These are phyloP conservation scores for Zosterops hypoxanthus DNA, from an alignment of 2,113 vertebrate genomes.

Conservation along the genomic window DNA sequence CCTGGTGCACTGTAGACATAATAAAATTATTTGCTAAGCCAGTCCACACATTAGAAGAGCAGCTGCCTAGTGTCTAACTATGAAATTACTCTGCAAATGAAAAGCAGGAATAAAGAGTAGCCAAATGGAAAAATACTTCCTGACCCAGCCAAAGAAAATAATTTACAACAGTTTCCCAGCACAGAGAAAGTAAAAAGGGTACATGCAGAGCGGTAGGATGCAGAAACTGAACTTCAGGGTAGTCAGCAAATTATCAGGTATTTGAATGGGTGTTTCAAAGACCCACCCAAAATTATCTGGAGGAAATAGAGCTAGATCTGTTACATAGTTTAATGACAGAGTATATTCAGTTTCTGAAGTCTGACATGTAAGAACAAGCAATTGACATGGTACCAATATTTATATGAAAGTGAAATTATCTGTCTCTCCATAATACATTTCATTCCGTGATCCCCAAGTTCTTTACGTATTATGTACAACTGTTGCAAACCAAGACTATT, in stretches of 20 bases:
- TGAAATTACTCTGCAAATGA: constrained; percentile 54
- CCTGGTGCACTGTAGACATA: constrained; percentile 53
- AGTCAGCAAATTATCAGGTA: neutral
- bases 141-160: constrained; percentile 46
- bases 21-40: constrained; percentile 63
- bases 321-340: neutral
- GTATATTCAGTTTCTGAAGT: neutral
- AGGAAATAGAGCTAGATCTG: neutral
- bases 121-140: constrained; percentile 65
- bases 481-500: neutral
- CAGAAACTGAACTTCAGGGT: neutral
- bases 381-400: neutral
- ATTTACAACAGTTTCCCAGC: constrained; percentile 19
- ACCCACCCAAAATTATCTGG: neutral
- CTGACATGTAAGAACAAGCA: neutral
- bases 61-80: constrained; percentile 60
- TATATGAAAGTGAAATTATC: neutral
- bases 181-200: neutral
- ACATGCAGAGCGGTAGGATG: neutral
- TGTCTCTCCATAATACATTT: neutral
- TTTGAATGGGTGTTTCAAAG: neutral
- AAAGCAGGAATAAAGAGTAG: constrained; percentile 67
- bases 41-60: constrained; percentile 65
- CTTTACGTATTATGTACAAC: neutral
- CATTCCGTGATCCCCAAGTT: neutral